Base-by-base conservation (phyloP, 2,113 vertebrate species). In the Nycticebus coucang region DNA sequence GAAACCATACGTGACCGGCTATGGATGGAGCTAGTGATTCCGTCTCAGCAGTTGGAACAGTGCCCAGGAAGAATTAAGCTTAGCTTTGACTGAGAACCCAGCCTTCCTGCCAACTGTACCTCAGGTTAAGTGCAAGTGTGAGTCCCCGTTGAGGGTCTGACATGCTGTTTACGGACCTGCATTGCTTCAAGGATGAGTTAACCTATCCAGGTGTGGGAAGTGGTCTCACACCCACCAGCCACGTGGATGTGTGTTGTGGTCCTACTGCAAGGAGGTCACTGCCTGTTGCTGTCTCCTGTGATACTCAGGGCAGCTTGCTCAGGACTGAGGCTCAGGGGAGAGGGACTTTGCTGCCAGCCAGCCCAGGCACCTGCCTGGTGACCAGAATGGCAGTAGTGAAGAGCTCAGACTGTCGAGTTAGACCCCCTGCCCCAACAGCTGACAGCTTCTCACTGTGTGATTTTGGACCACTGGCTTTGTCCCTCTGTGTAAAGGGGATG, bases 231-330 rank as follows among this genome's bases (percentile, higher is more conserved):
- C 21, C 78, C 68, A 53, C n/a, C 35, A 82, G 62, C 35, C 22
- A 11, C 14, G 2, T 3, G 3, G 50, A 26, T 0, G 21, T 0
- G 21, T 22, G 28, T 30, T 0, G 0, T 4, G n/a, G 21, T 60
- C 95, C n/a, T 55, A 18, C 18, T 68, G 26, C 33, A 50, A 35
- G 26, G 71, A 19, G 50, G 22, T 26, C 81, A 21, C 37, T 1
- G 0, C 64, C 4, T 14, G 9, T 22, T 4, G 5, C 77, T 78
- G 86, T 50, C 41, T 87, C 69, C n/a, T 17, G 2, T 19, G 24
- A 68, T 11, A 5, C 45, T 86, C 45, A 55, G 26, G 17, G 5
- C 33, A 60, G 22, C 69, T 66, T 21, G 14, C 26, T 79, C 33
- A 69, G 79, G 50, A 10, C 5, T 30, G 74, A n/a, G n/a, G 8